These are phyloP conservation scores for Frankliniella intonsa DNA, from an alignment of 2,888 invertebrate species.

Conservation along the genomic window DNA sequence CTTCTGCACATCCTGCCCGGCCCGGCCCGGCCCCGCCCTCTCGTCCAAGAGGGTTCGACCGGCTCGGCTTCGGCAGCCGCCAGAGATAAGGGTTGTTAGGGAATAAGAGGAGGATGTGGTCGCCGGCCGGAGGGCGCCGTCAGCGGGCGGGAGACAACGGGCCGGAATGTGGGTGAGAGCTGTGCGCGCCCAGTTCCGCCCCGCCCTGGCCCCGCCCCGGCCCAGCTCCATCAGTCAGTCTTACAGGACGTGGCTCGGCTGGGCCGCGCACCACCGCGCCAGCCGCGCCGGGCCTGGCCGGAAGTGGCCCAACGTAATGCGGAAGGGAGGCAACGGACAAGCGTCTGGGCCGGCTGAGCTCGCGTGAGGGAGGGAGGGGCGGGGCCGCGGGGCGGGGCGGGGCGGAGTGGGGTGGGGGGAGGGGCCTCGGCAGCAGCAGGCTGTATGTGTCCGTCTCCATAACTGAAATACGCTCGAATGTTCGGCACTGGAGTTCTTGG, in stretches of 20 bases:
- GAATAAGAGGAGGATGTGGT: not conserved
- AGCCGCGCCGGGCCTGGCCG: not conserved
- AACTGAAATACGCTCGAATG: not conserved
- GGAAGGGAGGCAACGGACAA: not conserved
- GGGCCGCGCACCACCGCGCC: not conserved
- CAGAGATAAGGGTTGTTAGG: not conserved
- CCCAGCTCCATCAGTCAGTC: not conserved
- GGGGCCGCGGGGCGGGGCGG: not conserved
- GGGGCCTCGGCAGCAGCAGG: not conserved
- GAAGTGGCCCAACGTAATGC: conserved; percentile 18
- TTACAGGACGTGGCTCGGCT: not conserved
- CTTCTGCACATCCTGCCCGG: not conserved
- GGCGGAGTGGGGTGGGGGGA: not conserved
- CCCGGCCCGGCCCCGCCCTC: not conserved
- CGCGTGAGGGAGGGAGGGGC: not conserved
- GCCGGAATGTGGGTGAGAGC: not conserved
- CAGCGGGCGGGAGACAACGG: not conserved
- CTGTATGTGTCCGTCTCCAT: not conserved
- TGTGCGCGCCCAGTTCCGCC: not conserved
- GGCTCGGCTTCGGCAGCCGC: not conserved
- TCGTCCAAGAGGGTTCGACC: not conserved
- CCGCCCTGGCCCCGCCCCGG: no score
- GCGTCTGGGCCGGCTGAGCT: not conserved
- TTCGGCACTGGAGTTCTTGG: not conserved
- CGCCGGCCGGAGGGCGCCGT: not conserved